phyloP scores from a whole-genome alignment of 2,797 vertebrate genomes.

The Phrynocephalus vlangalii region DNA sequence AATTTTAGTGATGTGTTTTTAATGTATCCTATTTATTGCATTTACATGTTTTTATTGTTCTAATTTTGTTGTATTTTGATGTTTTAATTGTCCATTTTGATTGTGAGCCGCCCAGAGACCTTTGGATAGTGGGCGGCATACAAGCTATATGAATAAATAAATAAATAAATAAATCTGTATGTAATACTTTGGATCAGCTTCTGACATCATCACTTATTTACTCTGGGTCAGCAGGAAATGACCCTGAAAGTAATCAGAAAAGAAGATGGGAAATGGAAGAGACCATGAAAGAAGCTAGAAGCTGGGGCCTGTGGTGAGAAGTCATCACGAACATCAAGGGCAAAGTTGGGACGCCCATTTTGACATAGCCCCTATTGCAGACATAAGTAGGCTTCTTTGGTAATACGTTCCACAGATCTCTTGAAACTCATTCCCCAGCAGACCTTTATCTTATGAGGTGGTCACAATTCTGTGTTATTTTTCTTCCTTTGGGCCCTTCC shows the following conservation, averaged over 20 bases:
- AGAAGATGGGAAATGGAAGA: background rate
- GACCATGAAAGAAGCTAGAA: background rate
- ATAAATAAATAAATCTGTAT: background rate
- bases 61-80: no score
- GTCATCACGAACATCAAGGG: background rate
- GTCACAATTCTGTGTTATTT: conserved; percentile 27
- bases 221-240: background rate
- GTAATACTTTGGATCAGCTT: background rate
- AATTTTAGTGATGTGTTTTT: no score
- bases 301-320: background rate
- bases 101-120: no score
- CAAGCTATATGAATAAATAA: no score
- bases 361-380: background rate
- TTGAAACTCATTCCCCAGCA: background rate
- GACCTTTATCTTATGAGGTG: background rate
- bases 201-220: no score
- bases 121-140: no score
- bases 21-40: no score
- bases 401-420: background rate
- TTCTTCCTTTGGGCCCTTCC: conserved; percentile 27
- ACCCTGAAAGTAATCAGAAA: background rate
- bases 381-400: background rate
- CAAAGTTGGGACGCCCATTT: background rate
- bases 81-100: no score
- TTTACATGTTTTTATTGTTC: no score